These are phyloP conservation scores for Aldabrachelys gigantea DNA, from an alignment of 2,113 vertebrate genomes.

Conservation along the genomic window DNA sequence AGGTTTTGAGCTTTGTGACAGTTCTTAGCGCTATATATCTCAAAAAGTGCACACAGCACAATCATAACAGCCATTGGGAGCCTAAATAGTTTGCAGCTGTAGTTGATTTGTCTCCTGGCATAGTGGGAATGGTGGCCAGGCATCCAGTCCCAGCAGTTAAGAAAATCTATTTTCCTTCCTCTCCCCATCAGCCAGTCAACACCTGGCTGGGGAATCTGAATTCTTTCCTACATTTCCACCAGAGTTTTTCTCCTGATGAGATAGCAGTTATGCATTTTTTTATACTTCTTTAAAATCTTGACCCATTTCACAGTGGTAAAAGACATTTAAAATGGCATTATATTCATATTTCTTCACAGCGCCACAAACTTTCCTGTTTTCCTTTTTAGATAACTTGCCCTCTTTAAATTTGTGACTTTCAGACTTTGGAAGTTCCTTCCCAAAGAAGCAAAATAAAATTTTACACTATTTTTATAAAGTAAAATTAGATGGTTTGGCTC, in stretches of 20 bases:
- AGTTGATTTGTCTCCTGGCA: not conserved
- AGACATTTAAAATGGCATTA: not conserved
- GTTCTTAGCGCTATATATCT: not conserved
- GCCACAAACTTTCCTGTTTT: slow-evolving; percentile 27
- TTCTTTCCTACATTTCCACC: not conserved
- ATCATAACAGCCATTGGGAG: accelerated
- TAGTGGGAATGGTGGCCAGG: not conserved
- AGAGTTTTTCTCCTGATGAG: not conserved
- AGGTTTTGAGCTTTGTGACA: not conserved
- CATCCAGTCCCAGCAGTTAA: not conserved
- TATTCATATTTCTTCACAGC: slow-evolving; percentile 15
- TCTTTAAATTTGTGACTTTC: slow-evolving; percentile 55
- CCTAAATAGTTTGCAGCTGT: not conserved
- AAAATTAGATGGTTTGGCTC: slow-evolving; percentile 34
- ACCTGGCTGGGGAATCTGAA: not conserved
- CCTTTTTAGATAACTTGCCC: slow-evolving; percentile 54
- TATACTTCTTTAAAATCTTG: not conserved
- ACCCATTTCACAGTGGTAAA: not conserved
- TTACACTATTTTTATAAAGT: slow-evolving; percentile 37
- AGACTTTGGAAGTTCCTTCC: slow-evolving; percentile 46
- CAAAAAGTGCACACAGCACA: not conserved
- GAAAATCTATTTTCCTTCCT: not conserved
- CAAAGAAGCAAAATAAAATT: slow-evolving; percentile 56
- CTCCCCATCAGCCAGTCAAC: not conserved
- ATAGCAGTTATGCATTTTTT: not conserved